Conservation (phyloP, 2,113 vertebrate genomes). For the Caracal caracal region DNA sequence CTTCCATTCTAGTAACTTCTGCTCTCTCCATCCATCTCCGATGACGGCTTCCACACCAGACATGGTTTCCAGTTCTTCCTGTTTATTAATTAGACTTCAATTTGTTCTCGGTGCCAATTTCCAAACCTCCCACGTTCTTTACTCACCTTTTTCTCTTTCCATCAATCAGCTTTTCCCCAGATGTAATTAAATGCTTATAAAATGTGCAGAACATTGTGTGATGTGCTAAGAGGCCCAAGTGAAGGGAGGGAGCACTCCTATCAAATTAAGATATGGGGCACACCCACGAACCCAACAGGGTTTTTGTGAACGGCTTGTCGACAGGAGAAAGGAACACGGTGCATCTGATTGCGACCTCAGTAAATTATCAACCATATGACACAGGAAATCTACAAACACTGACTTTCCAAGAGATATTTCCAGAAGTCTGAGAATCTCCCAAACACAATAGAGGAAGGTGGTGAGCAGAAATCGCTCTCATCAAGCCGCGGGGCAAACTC, state of each 20-base stretch:
- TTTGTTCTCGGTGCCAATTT: slow-evolving; percentile 52
- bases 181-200: slow-evolving; percentile 38
- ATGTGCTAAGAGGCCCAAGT: background rate
- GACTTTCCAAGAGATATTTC: background rate
- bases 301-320: background rate
- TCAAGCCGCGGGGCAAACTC: background rate
- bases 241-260: accelerated
- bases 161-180: background rate
- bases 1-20: accelerated
- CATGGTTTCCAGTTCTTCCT: slow-evolving; percentile 60
- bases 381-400: background rate
- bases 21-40: background rate
- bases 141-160: background rate
- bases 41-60: background rate
- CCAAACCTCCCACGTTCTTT: slow-evolving; percentile 20
- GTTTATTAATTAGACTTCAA: slow-evolving; percentile 62
- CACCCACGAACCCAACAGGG: accelerated
- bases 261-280: accelerated
- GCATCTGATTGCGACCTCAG: background rate
- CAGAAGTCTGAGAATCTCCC: background rate
- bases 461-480: background rate
- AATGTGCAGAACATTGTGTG: background rate
- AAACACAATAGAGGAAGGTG: background rate
- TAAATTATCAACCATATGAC: background rate
- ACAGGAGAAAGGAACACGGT: background rate